Base-by-base conservation (phyloP, 1,140 invertebrate species). In the Alviniconcha marisindica region DNA sequence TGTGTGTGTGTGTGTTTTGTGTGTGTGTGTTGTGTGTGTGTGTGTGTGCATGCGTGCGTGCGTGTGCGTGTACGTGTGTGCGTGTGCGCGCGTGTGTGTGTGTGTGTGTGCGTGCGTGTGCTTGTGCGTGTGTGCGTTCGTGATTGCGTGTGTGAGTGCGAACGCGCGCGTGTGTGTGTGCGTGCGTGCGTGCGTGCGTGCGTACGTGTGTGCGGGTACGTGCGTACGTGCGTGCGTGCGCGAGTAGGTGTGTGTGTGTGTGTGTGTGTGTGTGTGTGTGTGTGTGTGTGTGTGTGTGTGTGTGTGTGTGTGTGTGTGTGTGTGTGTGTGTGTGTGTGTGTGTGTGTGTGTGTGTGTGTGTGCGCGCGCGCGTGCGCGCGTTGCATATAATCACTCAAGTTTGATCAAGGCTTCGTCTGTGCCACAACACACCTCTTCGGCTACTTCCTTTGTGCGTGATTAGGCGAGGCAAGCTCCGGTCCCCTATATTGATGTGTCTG, bases 271-370 rank as follows among this genome's bases (percentile, higher is more conserved):
- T 71, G 38, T 4, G 33, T 3, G 21, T 40, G 38, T 33, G 31
- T 71, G 38, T 71, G 38, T 71, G 54, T 56, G 54, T 56, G 54
- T 56, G 54, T 56, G 54, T 56, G 54, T 56, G 54, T 56, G 54
- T 5, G 21, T 56, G 54, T 56, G 54, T 56, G 54, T 56, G 54
- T 56, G 54, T 21, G 54, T 5, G 21, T 56, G 54, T 56, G 54
- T 21, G 54, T 56, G 54, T 21, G 54, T 56, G 54, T 21, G 54
- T 56, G 54, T 21, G 54, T 56, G 54, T 56, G 54, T 2, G 21
- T 56, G 54, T 56, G 54, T 56, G 54, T 56, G 54, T 56, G 54
- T 56, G 54, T 56, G 54, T 56, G 54, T 56, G 54, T 56, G 54
- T 56, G 54, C 21, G 54, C 28, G 54, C 28, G 54, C 28, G 54